Percentiles rank a stretch among this genome's conserved stretches.
Evolutionary conservation across 2,113 vertebrate genomes (phyloP).

Genomic region (Lota lota): DNA sequence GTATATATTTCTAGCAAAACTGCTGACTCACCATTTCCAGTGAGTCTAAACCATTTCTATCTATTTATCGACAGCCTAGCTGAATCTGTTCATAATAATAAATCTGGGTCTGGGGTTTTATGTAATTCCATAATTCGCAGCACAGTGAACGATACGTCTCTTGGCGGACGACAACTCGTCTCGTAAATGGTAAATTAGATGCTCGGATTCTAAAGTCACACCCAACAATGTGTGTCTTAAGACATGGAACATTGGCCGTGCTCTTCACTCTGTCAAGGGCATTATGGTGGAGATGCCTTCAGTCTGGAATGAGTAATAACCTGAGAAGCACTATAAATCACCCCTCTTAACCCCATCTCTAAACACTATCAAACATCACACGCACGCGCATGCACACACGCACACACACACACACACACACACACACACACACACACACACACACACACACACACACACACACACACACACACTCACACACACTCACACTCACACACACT

Average conservation of each 20-base stretch:
- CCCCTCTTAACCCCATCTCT: conserved; percentile 36
- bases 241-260: conserved; percentile 60
- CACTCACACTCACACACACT: background rate
- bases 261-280: conserved; percentile 69
- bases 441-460: conserved; percentile 20
- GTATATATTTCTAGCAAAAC: too few species aligned
- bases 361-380: too few species aligned
- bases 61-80: too few species aligned
- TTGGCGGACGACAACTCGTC: conserved; percentile 38
- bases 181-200: conserved; percentile 59
- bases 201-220: conserved; percentile 47
- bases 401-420: conserved; percentile 14
- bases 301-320: conserved; percentile 67
- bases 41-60: too few species aligned
- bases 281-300: conserved; percentile 59
- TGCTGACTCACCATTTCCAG: too few species aligned
- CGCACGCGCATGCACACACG: too few species aligned
- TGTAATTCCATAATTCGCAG: too few species aligned
- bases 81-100: too few species aligned
- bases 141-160: conserved; percentile 24
- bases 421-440: conserved; percentile 21
- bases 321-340: conserved; percentile 61
- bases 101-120: too few species aligned
- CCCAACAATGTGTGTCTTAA: conserved; percentile 60
- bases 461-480: conserved; percentile 22